Evolutionary conservation across 2,797 vertebrate genomes (phyloP).

Genomic region (Pipistrellus kuhlii): DNA sequence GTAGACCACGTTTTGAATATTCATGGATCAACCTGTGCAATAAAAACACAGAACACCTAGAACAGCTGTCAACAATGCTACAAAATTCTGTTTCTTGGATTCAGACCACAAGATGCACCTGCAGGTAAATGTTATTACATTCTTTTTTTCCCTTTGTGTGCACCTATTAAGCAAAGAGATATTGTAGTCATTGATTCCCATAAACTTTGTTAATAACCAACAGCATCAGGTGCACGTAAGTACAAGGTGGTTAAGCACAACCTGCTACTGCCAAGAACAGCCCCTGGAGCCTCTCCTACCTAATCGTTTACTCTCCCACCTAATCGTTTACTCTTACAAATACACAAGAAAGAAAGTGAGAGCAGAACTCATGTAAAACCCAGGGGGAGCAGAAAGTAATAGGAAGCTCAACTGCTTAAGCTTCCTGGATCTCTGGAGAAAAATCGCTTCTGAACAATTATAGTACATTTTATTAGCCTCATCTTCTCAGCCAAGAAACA

Average conservation of each 20-base stretch:
- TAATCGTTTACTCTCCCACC: constrained; percentile 74
- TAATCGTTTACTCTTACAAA: constrained; percentile 78
- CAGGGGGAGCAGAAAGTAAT: constrained; percentile 79
- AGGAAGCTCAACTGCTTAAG: constrained; percentile 76
- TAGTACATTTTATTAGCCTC: constrained; percentile 71
- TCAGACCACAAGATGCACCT: constrained; percentile 58
- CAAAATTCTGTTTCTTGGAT: constrained; percentile 69
- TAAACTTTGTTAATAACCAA: constrained; percentile 79
- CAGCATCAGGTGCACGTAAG: constrained; percentile 74
- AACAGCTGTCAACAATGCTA: constrained; percentile 76
- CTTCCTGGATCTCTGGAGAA: constrained; percentile 73
- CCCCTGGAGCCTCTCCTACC: constrained; percentile 74
- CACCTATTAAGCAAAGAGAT: constrained; percentile 75
- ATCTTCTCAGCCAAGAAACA: constrained; percentile 66
- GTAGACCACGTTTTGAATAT: constrained; percentile 73
- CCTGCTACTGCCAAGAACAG: constrained; percentile 74
- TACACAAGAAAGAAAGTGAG: constrained; percentile 73
- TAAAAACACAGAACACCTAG: constrained; percentile 49
- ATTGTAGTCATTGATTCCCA: constrained; percentile 75
- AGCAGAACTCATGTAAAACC: constrained; percentile 80
- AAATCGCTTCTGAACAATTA: constrained; percentile 81
- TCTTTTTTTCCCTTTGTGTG: not conserved
- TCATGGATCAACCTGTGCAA: constrained; percentile 68
- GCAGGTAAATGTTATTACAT: constrained; percentile 66
- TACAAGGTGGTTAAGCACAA: constrained; percentile 76